phyloP scores from a whole-genome alignment of 1,140 invertebrate species.

The roundworm (Caenorhabditis elegans) region WBcel235 BX284602.5:4041001-4041500 shows the following conservation, averaged over 20 bases:
- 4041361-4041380: background rate
- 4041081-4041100: too few species aligned
- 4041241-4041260: conserved; percentile 60
- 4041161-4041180: too few species aligned
- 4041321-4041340: conserved; percentile 65
- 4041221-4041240: conserved; percentile 55
- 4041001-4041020: too few species aligned
- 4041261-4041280: conserved; percentile 55
- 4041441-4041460: conserved; percentile 65
- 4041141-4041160: too few species aligned
- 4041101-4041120: too few species aligned
- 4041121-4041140: too few species aligned
- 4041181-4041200: background rate
- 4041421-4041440: conserved; percentile 55
- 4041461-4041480: conserved; percentile 55
- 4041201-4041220: conserved; percentile 55
- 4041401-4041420: conserved; percentile 56
- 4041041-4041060: too few species aligned
- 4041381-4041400: conserved; percentile 63
- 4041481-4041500: background rate
- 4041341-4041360: background rate
- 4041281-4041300: conserved; percentile 57
- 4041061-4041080: too few species aligned
- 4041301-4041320: conserved; percentile 64
- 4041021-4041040: too few species aligned